Base-by-base conservation (phyloP, 2,113 vertebrate species). In the Misgurnus anguillicaudatus region DNA sequence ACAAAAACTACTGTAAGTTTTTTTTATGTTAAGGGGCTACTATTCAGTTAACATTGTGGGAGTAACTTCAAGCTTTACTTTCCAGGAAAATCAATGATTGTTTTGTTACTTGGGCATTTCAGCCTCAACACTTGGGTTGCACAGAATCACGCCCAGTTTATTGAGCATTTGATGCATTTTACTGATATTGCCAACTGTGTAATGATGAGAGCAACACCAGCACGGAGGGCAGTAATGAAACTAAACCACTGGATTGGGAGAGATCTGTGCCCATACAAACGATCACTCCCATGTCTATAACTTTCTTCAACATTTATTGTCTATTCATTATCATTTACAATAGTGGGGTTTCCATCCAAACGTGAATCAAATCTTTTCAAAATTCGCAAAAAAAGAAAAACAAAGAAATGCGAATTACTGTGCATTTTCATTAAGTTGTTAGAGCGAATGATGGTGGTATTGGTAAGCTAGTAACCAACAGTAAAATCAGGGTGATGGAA, bases 271-370 rank as follows among this genome's bases (percentile, higher is more conserved):
- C 61, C 45, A 78, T 71, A 62, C 55, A 78, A 61, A 73, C 68
- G 13, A 72, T 69, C 71, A 67, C 48, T 62, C 64, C 68, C 78
- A 57, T 78, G 76, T 79, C 63, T 76, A 82, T 78, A 67, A 79
- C 42, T 79, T 57, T 79, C 51, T 16, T 75, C 63, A 67, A 45
- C 74, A 75, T 75, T 75, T 83, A 55, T 75, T 79, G 70, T 62
- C 21, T 63, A 69, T 70, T 79, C 31, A 53, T 41, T 73, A 62
- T 82, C 66, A 78, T 71, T 66, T 8, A 17, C 60, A 41, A 45
- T 45, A 45, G 42, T 2, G 10, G 8, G 42, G 10, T 2, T 7
- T 45, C 7, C 2, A 7, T 10, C 7, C 42, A 45, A 45, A 45
- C 24, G 3, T 31, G 24, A 31, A 31, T 31, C 24, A 31, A 31